Conservation (phyloP, 1,140 invertebrate genomes). For the Chelonus insularis region DNA sequence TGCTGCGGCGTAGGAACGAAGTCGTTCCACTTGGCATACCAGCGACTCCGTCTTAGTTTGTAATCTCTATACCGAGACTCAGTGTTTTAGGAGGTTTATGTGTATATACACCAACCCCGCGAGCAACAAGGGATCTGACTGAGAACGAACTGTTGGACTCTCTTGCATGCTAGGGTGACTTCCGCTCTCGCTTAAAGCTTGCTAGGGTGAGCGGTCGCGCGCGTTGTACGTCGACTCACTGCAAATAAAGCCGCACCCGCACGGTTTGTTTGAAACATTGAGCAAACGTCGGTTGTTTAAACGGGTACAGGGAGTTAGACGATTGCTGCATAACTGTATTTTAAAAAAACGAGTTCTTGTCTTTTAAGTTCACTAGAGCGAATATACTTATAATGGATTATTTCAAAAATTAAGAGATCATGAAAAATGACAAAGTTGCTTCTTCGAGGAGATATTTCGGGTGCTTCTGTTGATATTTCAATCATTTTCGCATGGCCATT, state of each 20-base stretch:
- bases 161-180: neutral
- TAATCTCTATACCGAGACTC: neutral
- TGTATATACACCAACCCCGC: neutral
- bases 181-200: conserved; percentile 3
- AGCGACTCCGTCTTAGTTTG: neutral
- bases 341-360: conserved; percentile 24
- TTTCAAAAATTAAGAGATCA: too few relatives aligned
- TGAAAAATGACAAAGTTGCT: too few relatives aligned
- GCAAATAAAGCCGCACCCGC: conserved; percentile 45
- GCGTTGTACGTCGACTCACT: conserved; percentile 36
- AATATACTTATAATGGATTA: neutral
- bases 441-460: too few relatives aligned
- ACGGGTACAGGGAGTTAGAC: conserved; percentile 36
- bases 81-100: neutral
- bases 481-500: too few relatives aligned
- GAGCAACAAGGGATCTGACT: conserved; percentile 8
- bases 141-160: neutral
- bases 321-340: conserved; percentile 28
- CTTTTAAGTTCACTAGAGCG: conserved; percentile 11
- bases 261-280: conserved; percentile 47
- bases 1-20: neutral
- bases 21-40: neutral
- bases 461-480: too few relatives aligned
- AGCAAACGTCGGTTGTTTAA: conserved; percentile 48
- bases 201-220: conserved; percentile 13